Evolutionary conservation across 2,113 vertebrate genomes (phyloP), one percentile per base, ranked within the genome.

Genomic region (Grus americana): DNA sequence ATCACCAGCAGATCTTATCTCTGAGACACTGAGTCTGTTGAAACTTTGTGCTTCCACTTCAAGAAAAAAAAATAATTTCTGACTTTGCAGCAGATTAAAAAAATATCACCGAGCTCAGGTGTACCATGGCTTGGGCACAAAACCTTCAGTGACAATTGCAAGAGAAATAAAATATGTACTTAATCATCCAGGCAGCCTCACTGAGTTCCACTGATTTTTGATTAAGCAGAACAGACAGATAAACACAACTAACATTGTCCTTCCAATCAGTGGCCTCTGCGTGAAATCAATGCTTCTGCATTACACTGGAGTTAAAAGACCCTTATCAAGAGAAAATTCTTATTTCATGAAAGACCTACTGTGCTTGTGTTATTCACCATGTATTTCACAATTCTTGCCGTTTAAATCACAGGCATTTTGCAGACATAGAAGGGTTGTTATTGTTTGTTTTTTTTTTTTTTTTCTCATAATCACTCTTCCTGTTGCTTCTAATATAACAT

Each of bases 291-390:
- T 90, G 63, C 65, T 89, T 81, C 89, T 91, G 46, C 44, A 92
- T 91, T 50, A 79, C 38, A 32, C 40, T 70, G 46, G 30, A 89
- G 30, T 79, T 87, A 92, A 93, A 84, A 93, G 40, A 21, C 46
- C n/a, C 38, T 92, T 95, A 93, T 81, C 70, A 85, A 90, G 26
- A 91, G 42, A 92, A 92, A 94, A 90, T 82, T 84, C 62, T 59
- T 85, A 91, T 73, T 95, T 94, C 66, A 76, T 66, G 15, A 62
- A 85, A 73, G 46, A 61, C 66, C 27, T 76, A 58, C 67, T 70
- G 63, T 81, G 59, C 32, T 85, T 85, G 50, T 86, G 42, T 63
- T 95, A 88, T 82, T 87, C 71, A 72, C 44, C 70, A 36, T 29
- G 32, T 46, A 93, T 59, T 93, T 66, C 54, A 76, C 59, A 71